Evolutionary conservation across 2,888 invertebrate genomes (phyloP).

Genomic region (Macrosoma leucophasiata): DNA sequence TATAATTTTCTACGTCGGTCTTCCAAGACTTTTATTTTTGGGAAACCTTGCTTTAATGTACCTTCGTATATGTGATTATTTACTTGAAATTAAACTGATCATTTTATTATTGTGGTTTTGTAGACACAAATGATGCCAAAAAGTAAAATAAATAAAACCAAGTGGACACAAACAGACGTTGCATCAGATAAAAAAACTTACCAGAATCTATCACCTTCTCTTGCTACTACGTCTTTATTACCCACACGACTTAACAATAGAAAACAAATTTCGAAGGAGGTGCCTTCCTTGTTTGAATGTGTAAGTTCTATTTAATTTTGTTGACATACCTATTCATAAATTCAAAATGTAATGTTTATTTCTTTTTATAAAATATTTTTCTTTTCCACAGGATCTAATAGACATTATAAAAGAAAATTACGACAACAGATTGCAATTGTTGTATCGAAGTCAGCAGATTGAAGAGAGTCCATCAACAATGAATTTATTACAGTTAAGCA

Average conservation of each 20-base stretch:
- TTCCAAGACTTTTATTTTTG: too few species aligned
- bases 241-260: background rate
- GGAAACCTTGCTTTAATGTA: too few species aligned
- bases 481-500: constrained; percentile 24
- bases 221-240: constrained; percentile 7
- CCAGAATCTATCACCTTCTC: too few species aligned
- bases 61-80: too few species aligned
- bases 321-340: background rate
- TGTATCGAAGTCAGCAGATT: constrained; percentile 34
- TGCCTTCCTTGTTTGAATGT: constrained; percentile 18
- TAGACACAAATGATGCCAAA: too few species aligned
- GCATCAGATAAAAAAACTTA: too few species aligned
- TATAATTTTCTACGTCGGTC: too few species aligned
- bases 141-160: too few species aligned
- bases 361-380: background rate
- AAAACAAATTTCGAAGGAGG: background rate
- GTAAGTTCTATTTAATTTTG: constrained; percentile 11
- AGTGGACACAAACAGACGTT: too few species aligned
- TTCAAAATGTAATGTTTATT: background rate
- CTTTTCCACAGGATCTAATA: constrained; percentile 40
- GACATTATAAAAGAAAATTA: constrained; percentile 40
- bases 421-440: constrained; percentile 35
- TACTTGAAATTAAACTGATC: too few species aligned
- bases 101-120: too few species aligned
- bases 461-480: constrained; percentile 31